Evolutionary conservation across 2,797 vertebrate species (phyloP), one percentile per base, ranked within the genome.

Genomic region (Phrynocephalus guinanensis): DNA sequence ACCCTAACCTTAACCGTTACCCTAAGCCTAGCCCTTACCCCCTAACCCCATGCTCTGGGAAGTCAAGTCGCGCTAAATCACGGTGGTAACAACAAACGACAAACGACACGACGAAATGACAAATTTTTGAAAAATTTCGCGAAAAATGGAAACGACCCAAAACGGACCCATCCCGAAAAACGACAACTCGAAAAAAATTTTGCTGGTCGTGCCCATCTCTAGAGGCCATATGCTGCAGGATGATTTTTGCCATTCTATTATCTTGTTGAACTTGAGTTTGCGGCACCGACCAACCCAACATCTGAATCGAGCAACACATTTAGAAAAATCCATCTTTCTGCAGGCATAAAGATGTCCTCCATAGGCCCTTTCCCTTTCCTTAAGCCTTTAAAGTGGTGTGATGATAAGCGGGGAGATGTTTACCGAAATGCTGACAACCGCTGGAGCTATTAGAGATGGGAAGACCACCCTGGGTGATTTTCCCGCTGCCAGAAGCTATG

Each of bases 301-400:
- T 89, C 92, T 89, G 92, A 89, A 93, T 5, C 56, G 88, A 93
- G 1, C 88, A 91, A 71, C 83, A 2, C 30, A 26, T 88, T 93
- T 80, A 72, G 88, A 93, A 87, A 91, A 0, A 9, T 86, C 93
- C 68, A 16, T 33, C 77, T 30, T 82, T 73, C 28, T 48, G 2
- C 70, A n/a, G 52, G 72, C 5, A 71, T 88, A 92, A 82, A 78
- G 2, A n/a, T 70, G 52, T 72, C 67, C 73, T 87, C 77, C 83
- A 8, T 87, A 38, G 26, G 48, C 33, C 44, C 6, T 20, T 18
- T 18, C 18, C 8, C 1, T 38, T 67, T 67, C 24, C 10, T 11
- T 11, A 5, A 2, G 48, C 70, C 56, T 78, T 70, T 13, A 56
- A 86, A 76, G 10, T 92, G 82, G 90, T 44, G 80, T 78, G 56